These are phyloP conservation scores for Drosophila equinoxialis DNA, from an alignment of 1,140 invertebrate species.

Conservation along the genomic window DNA sequence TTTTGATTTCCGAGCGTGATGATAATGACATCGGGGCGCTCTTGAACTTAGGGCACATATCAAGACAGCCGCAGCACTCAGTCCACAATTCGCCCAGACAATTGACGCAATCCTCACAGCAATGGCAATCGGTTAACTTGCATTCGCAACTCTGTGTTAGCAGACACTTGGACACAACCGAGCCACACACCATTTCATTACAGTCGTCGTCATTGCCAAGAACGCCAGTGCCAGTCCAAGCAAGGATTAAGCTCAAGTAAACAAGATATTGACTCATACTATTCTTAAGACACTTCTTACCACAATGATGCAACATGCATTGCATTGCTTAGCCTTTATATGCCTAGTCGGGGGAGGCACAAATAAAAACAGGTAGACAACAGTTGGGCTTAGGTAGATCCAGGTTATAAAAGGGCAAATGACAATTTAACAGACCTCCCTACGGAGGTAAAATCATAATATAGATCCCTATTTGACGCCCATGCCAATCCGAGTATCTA, in stretches of 20 bases:
- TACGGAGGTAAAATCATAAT: background rate
- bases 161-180: conserved; percentile 97
- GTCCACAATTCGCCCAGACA: conserved; percentile 94
- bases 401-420: background rate
- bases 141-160: conserved; percentile 97
- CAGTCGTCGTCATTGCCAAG: conserved; percentile 60
- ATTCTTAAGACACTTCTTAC: conserved; percentile 20
- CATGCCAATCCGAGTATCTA: too few relatives aligned
- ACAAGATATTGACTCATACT: background rate
- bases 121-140: conserved; percentile 94
- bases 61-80: conserved; percentile 96
- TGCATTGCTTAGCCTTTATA: conserved; percentile 33
- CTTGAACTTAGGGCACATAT: conserved; percentile 95
- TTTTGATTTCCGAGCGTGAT: conserved; percentile 94
- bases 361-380: conserved; percentile 30
- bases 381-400: background rate
- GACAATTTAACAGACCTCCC: too few relatives aligned
- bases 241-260: conserved; percentile 9
- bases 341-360: background rate
- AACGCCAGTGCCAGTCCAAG: background rate
- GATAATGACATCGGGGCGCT: conserved; percentile 87
- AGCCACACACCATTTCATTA: conserved; percentile 83
- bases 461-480: background rate
- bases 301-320: conserved; percentile 35
- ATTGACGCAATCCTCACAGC: conserved; percentile 95